Conservation (phyloP, 1,140 invertebrate species). For the Caenorhabditis latens region DNA sequence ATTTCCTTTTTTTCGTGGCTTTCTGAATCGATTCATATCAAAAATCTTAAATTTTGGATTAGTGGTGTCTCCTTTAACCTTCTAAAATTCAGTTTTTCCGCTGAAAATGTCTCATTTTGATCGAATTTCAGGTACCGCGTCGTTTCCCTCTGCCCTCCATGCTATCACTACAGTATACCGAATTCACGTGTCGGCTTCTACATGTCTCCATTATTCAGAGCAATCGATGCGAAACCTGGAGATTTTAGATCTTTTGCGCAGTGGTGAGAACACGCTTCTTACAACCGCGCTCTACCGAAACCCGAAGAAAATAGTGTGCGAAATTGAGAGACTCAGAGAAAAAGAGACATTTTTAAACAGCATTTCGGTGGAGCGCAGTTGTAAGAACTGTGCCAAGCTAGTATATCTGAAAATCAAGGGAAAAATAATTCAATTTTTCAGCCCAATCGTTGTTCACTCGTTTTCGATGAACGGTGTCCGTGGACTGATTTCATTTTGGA, state of each 20-base stretch:
- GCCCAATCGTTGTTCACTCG: slow-evolving; percentile 58
- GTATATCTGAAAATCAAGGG: no score
- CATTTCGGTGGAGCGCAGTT: no score
- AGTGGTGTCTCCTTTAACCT: no score
- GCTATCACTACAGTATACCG: slow-evolving; percentile 60
- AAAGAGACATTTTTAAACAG: no score
- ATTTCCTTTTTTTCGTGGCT: no score
- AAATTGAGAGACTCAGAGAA: no score
- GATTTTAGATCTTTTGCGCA: slow-evolving; percentile 51
- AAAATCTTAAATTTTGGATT: no score
- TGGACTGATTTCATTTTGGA: slow-evolving; percentile 59
- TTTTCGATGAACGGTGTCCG: slow-evolving; percentile 62
- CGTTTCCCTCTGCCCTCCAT: slow-evolving; percentile 26
- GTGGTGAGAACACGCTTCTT: not conserved
- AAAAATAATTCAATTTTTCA: slow-evolving; percentile 6
- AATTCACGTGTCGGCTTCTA: slow-evolving; percentile 62
- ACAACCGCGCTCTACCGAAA: no score
- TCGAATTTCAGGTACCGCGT: slow-evolving; percentile 48
- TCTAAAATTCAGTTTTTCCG: no score
- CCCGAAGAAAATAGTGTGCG: no score
- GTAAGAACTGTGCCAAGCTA: no score
- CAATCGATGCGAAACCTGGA: slow-evolving; percentile 44
- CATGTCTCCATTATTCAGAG: slow-evolving; percentile 58
- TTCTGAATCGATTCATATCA: no score
- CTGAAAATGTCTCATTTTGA: not conserved